These are phyloP conservation scores for Periophthalmus modestus DNA, from an alignment of 2,113 vertebrate genomes.

Conservation along the genomic window DNA sequence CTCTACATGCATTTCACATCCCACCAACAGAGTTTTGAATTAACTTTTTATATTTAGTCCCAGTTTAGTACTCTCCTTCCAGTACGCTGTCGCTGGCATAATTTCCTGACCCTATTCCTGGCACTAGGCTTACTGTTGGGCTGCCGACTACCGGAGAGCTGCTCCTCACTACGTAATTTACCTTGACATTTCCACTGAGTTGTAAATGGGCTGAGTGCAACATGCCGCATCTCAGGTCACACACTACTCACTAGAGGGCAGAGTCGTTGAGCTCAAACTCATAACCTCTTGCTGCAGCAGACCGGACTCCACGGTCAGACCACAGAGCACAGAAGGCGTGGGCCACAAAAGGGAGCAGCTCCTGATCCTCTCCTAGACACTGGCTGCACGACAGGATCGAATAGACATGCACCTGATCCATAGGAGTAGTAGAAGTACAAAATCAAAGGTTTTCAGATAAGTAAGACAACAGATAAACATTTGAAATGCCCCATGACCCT, in stretches of 20 bases:
- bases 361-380: slow-evolving; percentile 74
- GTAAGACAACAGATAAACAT: not conserved
- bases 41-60: slow-evolving; percentile 21
- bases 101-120: slow-evolving; percentile 40
- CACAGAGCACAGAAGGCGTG: slow-evolving; percentile 75
- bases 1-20: no score
- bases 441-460: not conserved
- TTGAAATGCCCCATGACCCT: no score
- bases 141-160: slow-evolving; percentile 23
- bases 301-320: slow-evolving; percentile 74
- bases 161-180: slow-evolving; percentile 27
- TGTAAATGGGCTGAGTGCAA: slow-evolving; percentile 15
- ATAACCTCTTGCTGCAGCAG: slow-evolving; percentile 69
- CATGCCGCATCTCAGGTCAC: slow-evolving; percentile 6
- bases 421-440: not conserved
- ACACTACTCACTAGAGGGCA: slow-evolving; percentile 78
- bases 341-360: slow-evolving; percentile 74
- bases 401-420: slow-evolving; percentile 67
- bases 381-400: slow-evolving; percentile 74
- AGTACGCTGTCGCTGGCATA: slow-evolving; percentile 52
- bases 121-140: slow-evolving; percentile 13
- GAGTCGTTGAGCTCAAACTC: slow-evolving; percentile 81
- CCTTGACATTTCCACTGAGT: slow-evolving; percentile 40
- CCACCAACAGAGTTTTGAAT: slow-evolving; percentile 21
- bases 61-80: slow-evolving; percentile 44